These are phyloP conservation scores for Darevskia mixta DNA, from an alignment of 2,797 vertebrate genomes.

Conservation along the genomic window DNA sequence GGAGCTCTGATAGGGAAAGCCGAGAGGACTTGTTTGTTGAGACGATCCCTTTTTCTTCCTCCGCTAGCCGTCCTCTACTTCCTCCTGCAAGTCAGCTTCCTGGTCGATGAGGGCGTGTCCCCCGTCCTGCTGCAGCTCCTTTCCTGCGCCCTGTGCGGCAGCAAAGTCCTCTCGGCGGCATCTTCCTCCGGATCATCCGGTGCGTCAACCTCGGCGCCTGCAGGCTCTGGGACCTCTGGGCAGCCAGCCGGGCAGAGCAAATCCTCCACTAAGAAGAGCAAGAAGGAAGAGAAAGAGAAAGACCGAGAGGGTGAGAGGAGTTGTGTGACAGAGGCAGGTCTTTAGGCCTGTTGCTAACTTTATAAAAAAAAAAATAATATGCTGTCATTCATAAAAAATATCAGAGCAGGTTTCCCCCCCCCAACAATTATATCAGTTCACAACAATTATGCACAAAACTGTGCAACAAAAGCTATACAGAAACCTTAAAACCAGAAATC, in stretches of 20 bases:
- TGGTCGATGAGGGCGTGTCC: constrained; percentile 96
- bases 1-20: neutral
- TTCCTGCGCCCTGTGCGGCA: constrained; percentile 97
- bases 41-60: neutral
- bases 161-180: constrained; percentile 90
- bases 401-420: too few species aligned
- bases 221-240: constrained; percentile 81
- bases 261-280: constrained; percentile 97
- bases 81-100: constrained; percentile 97
- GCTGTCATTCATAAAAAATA: too few species aligned
- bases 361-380: too few species aligned
- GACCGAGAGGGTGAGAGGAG: constrained; percentile 91
- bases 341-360: too few species aligned
- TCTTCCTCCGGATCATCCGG: constrained; percentile 79
- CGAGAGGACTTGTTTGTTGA: neutral
- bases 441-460: too few species aligned
- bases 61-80: constrained; percentile 94
- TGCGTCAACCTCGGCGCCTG: constrained; percentile 76
- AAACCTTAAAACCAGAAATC: too few species aligned
- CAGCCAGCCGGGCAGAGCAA: constrained; percentile 90
- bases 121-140: constrained; percentile 96
- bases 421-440: too few species aligned
- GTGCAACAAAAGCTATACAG: too few species aligned
- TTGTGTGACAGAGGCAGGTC: neutral
- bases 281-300: constrained; percentile 98